Conservation (phyloP, 2,797 vertebrate species). For the Xiphophorus birchmanni region DNA sequence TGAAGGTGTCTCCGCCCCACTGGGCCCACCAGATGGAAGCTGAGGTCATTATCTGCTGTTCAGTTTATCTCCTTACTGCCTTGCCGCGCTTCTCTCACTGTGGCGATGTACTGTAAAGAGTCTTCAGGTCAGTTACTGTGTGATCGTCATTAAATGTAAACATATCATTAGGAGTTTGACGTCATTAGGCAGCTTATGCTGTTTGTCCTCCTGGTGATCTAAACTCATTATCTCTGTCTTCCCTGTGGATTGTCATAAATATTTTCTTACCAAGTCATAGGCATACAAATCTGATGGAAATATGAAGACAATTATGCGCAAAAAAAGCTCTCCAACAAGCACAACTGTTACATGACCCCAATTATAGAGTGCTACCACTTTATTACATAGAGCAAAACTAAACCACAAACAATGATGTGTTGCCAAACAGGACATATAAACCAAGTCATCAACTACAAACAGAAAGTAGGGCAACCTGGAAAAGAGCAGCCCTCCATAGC, state of each 20-base stretch:
- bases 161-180: conserved; percentile 42
- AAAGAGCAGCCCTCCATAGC: conserved; percentile 56
- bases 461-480: conserved; percentile 72
- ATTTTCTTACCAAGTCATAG: conserved; percentile 24
- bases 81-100: conserved; percentile 24
- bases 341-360: conserved; percentile 33
- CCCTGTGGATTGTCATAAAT: conserved; percentile 40
- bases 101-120: conserved; percentile 46
- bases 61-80: conserved; percentile 61
- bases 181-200: conserved; percentile 45
- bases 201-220: conserved; percentile 53
- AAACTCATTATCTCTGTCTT: conserved; percentile 46
- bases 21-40: conserved; percentile 79
- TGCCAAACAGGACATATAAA: conserved; percentile 67
- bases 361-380: conserved; percentile 38
- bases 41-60: conserved; percentile 78
- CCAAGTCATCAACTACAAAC: conserved; percentile 63
- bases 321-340: conserved; percentile 31
- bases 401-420: conserved; percentile 49
- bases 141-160: conserved; percentile 40
- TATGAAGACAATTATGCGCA: conserved; percentile 42
- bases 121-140: conserved; percentile 27
- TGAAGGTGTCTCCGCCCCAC: conserved; percentile 78
- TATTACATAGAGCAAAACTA: conserved; percentile 39
- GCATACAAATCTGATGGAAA: conserved; percentile 32